Percentiles rank a stretch among this genome's conserved stretches.
These are phyloP conservation scores for Coelopa frigida DNA, from an alignment of 1,140 invertebrate species.

Conservation along the genomic window DNA sequence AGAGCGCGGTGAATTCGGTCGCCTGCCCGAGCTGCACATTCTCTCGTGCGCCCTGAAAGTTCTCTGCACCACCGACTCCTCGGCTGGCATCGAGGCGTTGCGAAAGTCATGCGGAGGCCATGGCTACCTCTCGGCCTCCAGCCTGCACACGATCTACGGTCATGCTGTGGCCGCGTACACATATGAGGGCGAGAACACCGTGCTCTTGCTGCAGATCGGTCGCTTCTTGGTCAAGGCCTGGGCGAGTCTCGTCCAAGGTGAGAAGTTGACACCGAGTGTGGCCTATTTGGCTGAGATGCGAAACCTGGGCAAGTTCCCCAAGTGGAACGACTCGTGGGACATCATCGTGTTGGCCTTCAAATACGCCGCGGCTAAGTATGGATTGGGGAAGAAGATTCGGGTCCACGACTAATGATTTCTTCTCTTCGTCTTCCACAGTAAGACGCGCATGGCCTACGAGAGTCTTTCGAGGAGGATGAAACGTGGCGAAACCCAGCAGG, in stretches of 20 bases:
- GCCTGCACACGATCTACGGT: slow-evolving; percentile 75
- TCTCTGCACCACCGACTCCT: slow-evolving; percentile 67
- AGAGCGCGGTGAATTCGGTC: slow-evolving; percentile 66
- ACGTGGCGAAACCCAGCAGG: slow-evolving; percentile 56
- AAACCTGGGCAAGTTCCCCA: slow-evolving; percentile 42
- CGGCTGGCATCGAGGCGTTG: slow-evolving; percentile 65
- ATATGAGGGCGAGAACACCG: slow-evolving; percentile 94
- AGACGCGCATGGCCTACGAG: slow-evolving; percentile 58
- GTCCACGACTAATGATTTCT: slow-evolving; percentile 1
- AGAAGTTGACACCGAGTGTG: slow-evolving; percentile 55
- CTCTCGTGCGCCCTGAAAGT: slow-evolving; percentile 89
- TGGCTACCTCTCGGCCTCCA: slow-evolving; percentile 81
- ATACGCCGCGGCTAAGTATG: slow-evolving; percentile 62
- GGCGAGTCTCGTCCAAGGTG: slow-evolving; percentile 52
- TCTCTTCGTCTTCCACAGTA: too few species aligned
- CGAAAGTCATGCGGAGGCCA: slow-evolving; percentile 87
- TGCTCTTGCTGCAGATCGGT: slow-evolving; percentile 84
- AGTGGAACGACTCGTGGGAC: slow-evolving; percentile 56
- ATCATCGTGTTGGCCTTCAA: slow-evolving; percentile 60
- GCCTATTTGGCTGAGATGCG: slow-evolving; percentile 52
- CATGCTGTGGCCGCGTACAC: slow-evolving; percentile 80
- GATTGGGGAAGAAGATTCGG: slow-evolving; percentile 8
- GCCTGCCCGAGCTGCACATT: slow-evolving; percentile 79
- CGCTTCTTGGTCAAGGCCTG: slow-evolving; percentile 70
- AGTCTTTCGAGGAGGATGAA: slow-evolving; percentile 60